These are phyloP conservation scores for Rhingia campestris DNA, from an alignment of 2,888 invertebrate species.

Conservation along the genomic window DNA sequence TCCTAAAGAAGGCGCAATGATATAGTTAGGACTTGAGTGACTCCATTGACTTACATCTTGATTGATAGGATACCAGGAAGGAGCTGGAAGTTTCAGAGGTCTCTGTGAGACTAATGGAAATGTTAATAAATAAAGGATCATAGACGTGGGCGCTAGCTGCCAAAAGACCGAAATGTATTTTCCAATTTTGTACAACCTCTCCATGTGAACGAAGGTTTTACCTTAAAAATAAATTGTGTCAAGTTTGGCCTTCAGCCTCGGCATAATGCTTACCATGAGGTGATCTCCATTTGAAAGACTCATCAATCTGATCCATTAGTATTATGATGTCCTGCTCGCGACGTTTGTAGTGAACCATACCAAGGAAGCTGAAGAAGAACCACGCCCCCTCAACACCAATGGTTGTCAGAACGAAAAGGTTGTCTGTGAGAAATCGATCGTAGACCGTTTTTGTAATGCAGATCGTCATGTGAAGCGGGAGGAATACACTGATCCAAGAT, in stretches of 20 bases:
- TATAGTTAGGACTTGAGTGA: neutral
- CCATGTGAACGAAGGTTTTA: constrained; percentile 29
- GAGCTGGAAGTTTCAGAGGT: neutral
- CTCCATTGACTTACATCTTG: neutral
- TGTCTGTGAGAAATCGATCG: neutral
- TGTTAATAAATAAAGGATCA: neutral
- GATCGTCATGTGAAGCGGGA: constrained; percentile 23
- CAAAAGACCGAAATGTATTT: constrained; percentile 6
- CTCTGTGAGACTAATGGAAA: neutral
- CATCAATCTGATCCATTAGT: neutral
- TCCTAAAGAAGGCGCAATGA: constrained; percentile 1
- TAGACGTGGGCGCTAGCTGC: neutral
- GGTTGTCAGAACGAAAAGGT: neutral
- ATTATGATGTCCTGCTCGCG: neutral
- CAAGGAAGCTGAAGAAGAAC: constrained; percentile 11
- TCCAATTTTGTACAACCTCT: neutral
- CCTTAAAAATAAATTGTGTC: constrained; percentile 6
- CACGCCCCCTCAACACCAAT: constrained; percentile 9
- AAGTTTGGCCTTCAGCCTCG: neutral
- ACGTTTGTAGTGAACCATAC: constrained; percentile 7
- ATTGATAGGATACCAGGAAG: constrained; percentile 29
- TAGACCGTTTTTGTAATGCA: neutral
- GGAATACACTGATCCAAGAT: constrained; percentile 13
- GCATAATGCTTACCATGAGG: constrained; percentile 1
- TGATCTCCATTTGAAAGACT: constrained; percentile 27